Conservation (phyloP, 2,888 invertebrate species). For the Steinernema scapterisci region DNA sequence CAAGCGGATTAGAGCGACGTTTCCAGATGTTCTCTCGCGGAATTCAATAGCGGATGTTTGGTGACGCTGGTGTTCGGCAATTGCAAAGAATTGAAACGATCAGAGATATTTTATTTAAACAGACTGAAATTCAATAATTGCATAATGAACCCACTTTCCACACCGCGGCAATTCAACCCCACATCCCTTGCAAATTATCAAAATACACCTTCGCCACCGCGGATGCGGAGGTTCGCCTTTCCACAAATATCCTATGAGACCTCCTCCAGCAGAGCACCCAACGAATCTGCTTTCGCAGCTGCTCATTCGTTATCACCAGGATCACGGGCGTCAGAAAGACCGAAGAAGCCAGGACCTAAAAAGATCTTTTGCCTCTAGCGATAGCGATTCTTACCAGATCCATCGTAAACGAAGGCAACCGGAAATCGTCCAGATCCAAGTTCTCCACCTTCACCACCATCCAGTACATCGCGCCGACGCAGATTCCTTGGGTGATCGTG, state of each 20-base stretch:
- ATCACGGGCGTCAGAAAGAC: slow-evolving; percentile 19
- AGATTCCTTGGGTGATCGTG: slow-evolving; percentile 8
- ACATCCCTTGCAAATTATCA: not conserved
- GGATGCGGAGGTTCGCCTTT: not conserved
- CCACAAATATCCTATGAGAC: not conserved
- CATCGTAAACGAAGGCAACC: not conserved
- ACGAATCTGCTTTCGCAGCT: not conserved
- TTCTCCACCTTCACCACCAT: not conserved
- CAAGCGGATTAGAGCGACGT: too few relatives aligned
- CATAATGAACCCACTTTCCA: too few relatives aligned
- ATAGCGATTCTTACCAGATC: too few relatives aligned
- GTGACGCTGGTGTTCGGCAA: too few relatives aligned
- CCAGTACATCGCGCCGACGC: not conserved
- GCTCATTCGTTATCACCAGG: not conserved
- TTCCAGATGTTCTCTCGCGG: too few relatives aligned
- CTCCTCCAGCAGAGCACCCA: not conserved
- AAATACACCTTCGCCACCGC: slow-evolving; percentile 11
- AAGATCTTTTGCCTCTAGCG: too few relatives aligned
- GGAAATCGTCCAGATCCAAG: not conserved
- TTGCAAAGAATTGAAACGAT: too few relatives aligned
- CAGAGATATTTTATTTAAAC: too few relatives aligned
- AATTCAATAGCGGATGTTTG: too few relatives aligned
- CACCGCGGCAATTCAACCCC: slow-evolving; percentile 1
- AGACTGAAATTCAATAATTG: too few relatives aligned
- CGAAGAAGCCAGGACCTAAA: not conserved